Evolutionary conservation across 2,888 invertebrate species (phyloP).

Genomic region (Drosophila vallismaia): DNA sequence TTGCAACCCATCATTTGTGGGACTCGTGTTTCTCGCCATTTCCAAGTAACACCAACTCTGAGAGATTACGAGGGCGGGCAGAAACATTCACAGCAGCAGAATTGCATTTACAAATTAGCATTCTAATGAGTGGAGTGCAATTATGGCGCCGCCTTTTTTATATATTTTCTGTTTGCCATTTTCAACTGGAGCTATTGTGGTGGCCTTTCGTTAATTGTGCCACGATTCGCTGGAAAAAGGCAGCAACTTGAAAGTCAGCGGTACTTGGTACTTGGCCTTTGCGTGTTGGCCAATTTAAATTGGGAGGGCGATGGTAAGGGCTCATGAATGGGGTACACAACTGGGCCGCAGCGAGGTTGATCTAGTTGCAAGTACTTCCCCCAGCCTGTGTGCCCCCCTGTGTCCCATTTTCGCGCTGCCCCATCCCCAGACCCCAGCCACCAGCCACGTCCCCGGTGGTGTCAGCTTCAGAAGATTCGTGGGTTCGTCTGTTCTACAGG

Average conservation of each 20-base stretch:
- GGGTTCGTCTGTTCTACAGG: slow-evolving; percentile 23
- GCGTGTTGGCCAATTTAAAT: slow-evolving; percentile 72
- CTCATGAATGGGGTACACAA: slow-evolving; percentile 43
- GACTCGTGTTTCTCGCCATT: slow-evolving; percentile 20
- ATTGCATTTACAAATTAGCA: slow-evolving; percentile 76
- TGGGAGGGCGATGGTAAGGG: slow-evolving; percentile 22
- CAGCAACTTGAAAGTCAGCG: slow-evolving; percentile 20
- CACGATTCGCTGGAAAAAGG: slow-evolving; percentile 45
- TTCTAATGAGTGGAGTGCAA: slow-evolving; percentile 68
- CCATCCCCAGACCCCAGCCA: slow-evolving; percentile 13
- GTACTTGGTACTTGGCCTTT: slow-evolving; percentile 57
- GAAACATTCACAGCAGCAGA: slow-evolving; percentile 59
- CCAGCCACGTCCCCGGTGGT: slow-evolving; percentile 31
- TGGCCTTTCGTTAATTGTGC: slow-evolving; percentile 18
- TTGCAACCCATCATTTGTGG: slow-evolving; percentile 26
- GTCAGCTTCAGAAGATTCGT: slow-evolving; percentile 49
- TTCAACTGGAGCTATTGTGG: background rate
- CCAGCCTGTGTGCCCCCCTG: slow-evolving; percentile 7
- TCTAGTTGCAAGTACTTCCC: slow-evolving; percentile 38
- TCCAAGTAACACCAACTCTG: slow-evolving; percentile 27
- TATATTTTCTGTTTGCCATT: background rate
- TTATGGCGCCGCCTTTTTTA: slow-evolving; percentile 63
- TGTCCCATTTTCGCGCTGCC: background rate
- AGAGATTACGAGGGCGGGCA: slow-evolving; percentile 57
- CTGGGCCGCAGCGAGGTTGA: slow-evolving; percentile 36